Evolutionary conservation across 2,113 vertebrate species (phyloP).

Genomic region (Seriola rivoliana): DNA sequence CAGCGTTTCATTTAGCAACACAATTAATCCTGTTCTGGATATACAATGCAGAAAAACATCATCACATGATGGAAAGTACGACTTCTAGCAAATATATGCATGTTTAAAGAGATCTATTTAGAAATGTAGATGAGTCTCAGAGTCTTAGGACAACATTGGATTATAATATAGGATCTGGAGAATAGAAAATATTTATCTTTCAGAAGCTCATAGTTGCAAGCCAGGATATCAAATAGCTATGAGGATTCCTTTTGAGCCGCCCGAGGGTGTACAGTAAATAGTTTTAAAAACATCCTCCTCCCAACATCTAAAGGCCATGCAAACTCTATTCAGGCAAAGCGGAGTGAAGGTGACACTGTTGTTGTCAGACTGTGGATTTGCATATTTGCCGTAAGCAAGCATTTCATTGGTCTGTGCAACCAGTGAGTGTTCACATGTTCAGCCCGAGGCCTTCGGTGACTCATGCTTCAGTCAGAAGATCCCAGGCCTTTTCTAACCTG

Average conservation of each 20-base stretch:
- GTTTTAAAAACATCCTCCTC: neutral
- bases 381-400: conserved; percentile 29
- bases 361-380: conserved; percentile 34
- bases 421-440: conserved; percentile 11
- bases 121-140: neutral
- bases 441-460: conserved; percentile 33
- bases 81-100: neutral
- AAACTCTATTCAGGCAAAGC: conserved; percentile 13
- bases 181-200: neutral
- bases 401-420: neutral
- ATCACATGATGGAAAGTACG: no score
- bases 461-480: neutral
- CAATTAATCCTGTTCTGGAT: no score
- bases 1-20: no score
- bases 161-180: neutral
- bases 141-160: neutral
- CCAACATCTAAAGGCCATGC: conserved; percentile 4
- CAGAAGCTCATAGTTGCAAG: neutral
- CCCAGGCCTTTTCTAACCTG: neutral
- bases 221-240: neutral
- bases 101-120: neutral
- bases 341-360: neutral
- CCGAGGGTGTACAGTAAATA: neutral
- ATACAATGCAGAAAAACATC: no score
- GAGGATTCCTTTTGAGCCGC: neutral